Percentiles rank a stretch among this genome's conserved stretches.
These are phyloP conservation scores for Percopsis transmontana DNA, from an alignment of 2,113 vertebrate genomes.

Conservation along the genomic window DNA sequence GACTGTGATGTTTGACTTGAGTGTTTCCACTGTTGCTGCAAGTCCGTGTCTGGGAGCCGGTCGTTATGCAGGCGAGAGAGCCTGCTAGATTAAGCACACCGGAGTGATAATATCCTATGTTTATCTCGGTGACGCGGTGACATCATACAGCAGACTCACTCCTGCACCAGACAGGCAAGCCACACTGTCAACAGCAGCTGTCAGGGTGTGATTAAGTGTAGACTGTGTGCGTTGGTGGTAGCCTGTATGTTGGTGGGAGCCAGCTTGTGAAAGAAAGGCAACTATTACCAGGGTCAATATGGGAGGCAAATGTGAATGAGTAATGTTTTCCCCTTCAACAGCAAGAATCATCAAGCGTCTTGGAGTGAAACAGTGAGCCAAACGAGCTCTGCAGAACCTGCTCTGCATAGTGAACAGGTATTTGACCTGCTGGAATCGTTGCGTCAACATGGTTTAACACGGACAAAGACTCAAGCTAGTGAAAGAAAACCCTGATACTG, in stretches of 20 bases:
- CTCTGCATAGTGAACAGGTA: too few species aligned
- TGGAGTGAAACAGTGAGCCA: too few species aligned
- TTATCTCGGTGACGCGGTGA: conserved; percentile 52
- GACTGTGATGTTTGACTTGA: conserved; percentile 2
- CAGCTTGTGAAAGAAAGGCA: background rate
- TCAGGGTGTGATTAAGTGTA: conserved; percentile 10
- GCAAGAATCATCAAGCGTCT: background rate
- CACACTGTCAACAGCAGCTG: conserved; percentile 22
- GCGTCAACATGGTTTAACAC: too few species aligned
- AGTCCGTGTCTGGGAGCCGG: background rate
- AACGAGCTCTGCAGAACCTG: too few species aligned
- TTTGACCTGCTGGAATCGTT: too few species aligned
- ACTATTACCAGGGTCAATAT: background rate
- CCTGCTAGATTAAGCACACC: conserved; percentile 34
- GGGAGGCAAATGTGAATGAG: conserved; percentile 11
- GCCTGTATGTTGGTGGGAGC: conserved; percentile 4
- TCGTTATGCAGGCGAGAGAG: conserved; percentile 7
- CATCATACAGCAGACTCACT: conserved; percentile 30
- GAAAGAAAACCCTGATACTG: too few species aligned
- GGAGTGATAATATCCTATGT: conserved; percentile 52
- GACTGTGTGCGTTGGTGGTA: background rate
- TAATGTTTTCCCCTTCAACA: background rate
- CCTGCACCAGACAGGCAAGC: conserved; percentile 21
- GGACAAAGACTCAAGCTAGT: too few species aligned
- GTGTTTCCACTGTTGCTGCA: conserved; percentile 48